Base-by-base conservation (phyloP, 2,888 invertebrate genomes). In the Pantelozetes paolii region DNA sequence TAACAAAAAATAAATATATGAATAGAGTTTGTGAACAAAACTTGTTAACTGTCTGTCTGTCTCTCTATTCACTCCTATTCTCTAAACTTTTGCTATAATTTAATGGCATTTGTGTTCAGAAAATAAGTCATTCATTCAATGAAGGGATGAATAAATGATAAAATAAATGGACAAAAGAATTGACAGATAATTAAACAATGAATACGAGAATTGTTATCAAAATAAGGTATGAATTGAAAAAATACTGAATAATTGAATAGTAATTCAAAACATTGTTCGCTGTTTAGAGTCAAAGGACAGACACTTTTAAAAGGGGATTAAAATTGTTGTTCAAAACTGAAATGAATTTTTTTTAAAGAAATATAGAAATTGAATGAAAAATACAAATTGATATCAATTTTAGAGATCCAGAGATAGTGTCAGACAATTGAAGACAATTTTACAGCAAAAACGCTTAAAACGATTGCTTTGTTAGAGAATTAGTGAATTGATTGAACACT, bases 101-200 rank as follows among this genome's bases (percentile, higher is more conserved):
- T 20, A 28, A 57, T 57, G 11, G 57, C 23, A 13, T 57, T 57
- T 57, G n/a, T 15, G 11, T 5, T 28, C 28, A 57, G 26, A 57
- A n/a, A 57, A 57, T 57, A 57, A 57, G 57, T 36, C 48, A 54
- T n/a, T n/a, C n/a, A 45, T 36, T 71, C 15, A 62, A 71, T 71
- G 64, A 5, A 71, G 6, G 70, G 54, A 70, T 70, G 70, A 57
- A 54, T 71, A 26, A 23, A 42, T 71, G 45, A 36, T 20, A 20
- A 54, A 71, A 67, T 67, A 11, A 67, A 67, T 67, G 67, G 18
- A 32, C 42, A 42, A 6, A 69, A 26, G n/a, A 20, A 69, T 18
- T 36, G 32, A 11, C 42, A 32, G 28, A 69, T 45, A 69, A 69
- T 45, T 36, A 69, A 69, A 59, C 32, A 72, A 18, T 30, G 30